Percentiles rank a stretch among this genome's conserved stretches.
These are phyloP conservation scores for Carterocephalus palaemon DNA, from an alignment of 2,888 invertebrate species.

Conservation along the genomic window DNA sequence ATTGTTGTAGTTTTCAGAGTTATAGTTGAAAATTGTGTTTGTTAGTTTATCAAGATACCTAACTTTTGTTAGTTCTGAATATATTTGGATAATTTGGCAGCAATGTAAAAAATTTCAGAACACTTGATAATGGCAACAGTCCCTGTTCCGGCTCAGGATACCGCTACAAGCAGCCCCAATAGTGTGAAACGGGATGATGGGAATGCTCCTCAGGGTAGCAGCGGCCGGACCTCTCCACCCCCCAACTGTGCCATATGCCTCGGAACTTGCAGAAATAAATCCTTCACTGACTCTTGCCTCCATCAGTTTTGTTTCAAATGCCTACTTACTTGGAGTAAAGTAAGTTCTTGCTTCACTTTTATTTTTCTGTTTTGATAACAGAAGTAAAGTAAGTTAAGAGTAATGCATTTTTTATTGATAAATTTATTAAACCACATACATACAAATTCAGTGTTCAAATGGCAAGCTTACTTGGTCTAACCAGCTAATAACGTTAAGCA, in stretches of 20 bases:
- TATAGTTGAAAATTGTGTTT: no score
- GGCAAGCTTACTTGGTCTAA: no score
- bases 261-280: slow-evolving; percentile 90
- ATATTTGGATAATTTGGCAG: slow-evolving; percentile 1
- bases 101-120: not conserved
- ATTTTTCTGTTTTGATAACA: no score
- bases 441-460: no score
- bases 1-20: no score
- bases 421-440: no score
- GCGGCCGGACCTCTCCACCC: slow-evolving; percentile 82
- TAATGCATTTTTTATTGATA: no score
- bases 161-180: slow-evolving; percentile 62
- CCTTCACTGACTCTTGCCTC: slow-evolving; percentile 94
- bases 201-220: slow-evolving; percentile 56
- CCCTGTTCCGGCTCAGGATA: slow-evolving; percentile 48
- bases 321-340: slow-evolving; percentile 95
- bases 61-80: slow-evolving; percentile 3
- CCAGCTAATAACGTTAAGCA: no score
- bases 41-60: no score
- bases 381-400: no score
- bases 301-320: slow-evolving; percentile 97
- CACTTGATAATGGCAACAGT: slow-evolving; percentile 53
- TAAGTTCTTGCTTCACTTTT: no score
- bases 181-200: slow-evolving; percentile 72
- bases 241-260: slow-evolving; percentile 96